phyloP scores from a whole-genome alignment of 2,888 invertebrate species.

The Dynastes grantii region DNA sequence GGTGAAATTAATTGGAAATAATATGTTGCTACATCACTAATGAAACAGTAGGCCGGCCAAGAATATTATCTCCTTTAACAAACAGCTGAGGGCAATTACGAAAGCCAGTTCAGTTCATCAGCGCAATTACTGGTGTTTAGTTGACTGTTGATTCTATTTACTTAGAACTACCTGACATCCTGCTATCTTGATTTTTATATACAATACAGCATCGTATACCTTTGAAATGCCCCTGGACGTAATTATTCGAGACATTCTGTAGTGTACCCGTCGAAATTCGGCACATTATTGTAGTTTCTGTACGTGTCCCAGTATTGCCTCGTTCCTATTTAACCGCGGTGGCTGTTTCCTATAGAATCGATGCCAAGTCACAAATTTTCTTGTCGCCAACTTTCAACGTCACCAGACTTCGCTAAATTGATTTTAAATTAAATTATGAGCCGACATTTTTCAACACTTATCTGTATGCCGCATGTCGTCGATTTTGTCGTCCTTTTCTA shows the following conservation, averaged over 20 bases:
- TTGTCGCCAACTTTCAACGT: slow-evolving; percentile 62
- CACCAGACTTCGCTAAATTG: slow-evolving; percentile 65
- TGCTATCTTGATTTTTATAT: too few relatives aligned
- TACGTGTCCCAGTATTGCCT: not conserved
- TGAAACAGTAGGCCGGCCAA: too few relatives aligned
- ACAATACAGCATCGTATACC: too few relatives aligned
- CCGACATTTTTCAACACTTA: slow-evolving; percentile 67
- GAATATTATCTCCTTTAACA: too few relatives aligned
- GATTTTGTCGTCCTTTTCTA: slow-evolving; percentile 49
- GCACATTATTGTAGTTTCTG: slow-evolving; percentile 23
- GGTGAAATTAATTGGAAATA: too few relatives aligned
- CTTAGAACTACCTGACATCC: too few relatives aligned
- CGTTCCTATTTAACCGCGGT: not conserved
- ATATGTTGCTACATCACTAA: too few relatives aligned
- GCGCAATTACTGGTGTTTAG: too few relatives aligned
- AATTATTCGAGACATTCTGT: not conserved
- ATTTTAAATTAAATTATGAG: slow-evolving; percentile 68
- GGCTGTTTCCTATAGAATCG: slow-evolving; percentile 56
- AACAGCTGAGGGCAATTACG: too few relatives aligned
- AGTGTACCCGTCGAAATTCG: not conserved
- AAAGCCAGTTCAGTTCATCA: too few relatives aligned
- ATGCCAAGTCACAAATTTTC: slow-evolving; percentile 64
- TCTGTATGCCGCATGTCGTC: slow-evolving; percentile 64
- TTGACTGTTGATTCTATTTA: too few relatives aligned
- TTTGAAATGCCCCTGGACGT: not conserved